These are phyloP conservation scores for Meteorus cinctellus DNA, from an alignment of 2,888 invertebrate species.

Conservation along the genomic window DNA sequence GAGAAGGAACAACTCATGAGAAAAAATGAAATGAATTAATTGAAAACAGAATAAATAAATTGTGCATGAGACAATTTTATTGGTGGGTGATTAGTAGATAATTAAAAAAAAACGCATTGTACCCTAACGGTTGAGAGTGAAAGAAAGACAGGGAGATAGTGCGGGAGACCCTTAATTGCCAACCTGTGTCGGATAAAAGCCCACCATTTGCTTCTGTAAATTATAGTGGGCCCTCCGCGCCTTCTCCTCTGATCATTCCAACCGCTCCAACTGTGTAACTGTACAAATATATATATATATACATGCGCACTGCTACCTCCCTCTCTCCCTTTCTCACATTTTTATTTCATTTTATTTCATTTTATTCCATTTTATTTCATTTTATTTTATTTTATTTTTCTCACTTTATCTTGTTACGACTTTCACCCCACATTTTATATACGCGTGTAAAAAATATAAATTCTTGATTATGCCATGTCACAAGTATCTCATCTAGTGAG, in stretches of 20 bases:
- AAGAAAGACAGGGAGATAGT: background rate
- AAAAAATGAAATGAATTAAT: background rate
- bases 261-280: background rate
- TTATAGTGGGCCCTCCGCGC: slow-evolving; percentile 15
- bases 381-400: background rate
- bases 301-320: background rate
- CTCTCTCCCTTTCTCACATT: background rate
- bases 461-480: too few relatives aligned
- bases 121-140: slow-evolving; percentile 6
- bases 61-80: slow-evolving; percentile 50
- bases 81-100: slow-evolving; percentile 57
- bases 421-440: slow-evolving; percentile 7
- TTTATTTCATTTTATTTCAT: background rate
- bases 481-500: too few relatives aligned
- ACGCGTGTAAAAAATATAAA: background rate
- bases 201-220: slow-evolving; percentile 29
- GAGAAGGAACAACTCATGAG: background rate
- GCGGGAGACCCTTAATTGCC: slow-evolving; percentile 39
- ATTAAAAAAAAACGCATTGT: slow-evolving; percentile 50
- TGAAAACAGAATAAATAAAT: background rate
- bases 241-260: slow-evolving; percentile 12
- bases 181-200: slow-evolving; percentile 37
- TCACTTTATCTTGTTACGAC: slow-evolving; percentile 5
- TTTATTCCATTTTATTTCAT: background rate
- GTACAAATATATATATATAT: slow-evolving; percentile 10